A percentile compares a stretch with the other conserved stretches of the same genome.
Conservation (phyloP, 2,113 vertebrate genomes). For the Crotalus viridis region DNA sequence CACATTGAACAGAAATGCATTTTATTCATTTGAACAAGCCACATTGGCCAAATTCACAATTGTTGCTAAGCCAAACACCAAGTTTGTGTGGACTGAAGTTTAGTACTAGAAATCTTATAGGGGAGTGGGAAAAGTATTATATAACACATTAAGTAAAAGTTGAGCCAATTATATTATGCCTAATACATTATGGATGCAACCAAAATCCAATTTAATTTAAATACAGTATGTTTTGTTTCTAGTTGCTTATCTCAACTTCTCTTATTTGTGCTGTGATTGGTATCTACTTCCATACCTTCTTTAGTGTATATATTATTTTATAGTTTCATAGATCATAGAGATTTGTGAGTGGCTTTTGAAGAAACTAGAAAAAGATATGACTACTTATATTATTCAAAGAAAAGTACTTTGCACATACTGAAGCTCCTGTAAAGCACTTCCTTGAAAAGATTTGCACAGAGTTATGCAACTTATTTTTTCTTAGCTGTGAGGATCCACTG, state of each 20-base stretch:
- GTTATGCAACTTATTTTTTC: background rate
- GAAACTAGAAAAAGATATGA: background rate
- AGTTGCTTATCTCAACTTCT: background rate
- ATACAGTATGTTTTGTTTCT: background rate
- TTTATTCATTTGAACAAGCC: background rate
- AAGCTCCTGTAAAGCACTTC: background rate
- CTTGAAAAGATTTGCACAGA: background rate
- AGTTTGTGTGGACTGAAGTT: background rate
- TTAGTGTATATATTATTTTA: background rate
- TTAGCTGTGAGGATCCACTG: background rate
- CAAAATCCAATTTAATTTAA: background rate
- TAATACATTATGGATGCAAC: background rate
- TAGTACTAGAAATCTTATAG: background rate
- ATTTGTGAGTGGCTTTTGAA: background rate
- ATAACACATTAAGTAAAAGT: background rate
- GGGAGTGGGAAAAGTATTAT: background rate
- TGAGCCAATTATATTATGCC: background rate
- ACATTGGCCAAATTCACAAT: background rate
- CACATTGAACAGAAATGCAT: background rate
- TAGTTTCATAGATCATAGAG: background rate
- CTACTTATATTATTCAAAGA: background rate
- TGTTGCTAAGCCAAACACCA: background rate
- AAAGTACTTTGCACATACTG: background rate
- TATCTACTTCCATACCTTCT: background rate
- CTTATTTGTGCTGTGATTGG: background rate